These are phyloP conservation scores for Heliconius ismenius DNA, from an alignment of 2,888 invertebrate species.

Conservation along the genomic window DNA sequence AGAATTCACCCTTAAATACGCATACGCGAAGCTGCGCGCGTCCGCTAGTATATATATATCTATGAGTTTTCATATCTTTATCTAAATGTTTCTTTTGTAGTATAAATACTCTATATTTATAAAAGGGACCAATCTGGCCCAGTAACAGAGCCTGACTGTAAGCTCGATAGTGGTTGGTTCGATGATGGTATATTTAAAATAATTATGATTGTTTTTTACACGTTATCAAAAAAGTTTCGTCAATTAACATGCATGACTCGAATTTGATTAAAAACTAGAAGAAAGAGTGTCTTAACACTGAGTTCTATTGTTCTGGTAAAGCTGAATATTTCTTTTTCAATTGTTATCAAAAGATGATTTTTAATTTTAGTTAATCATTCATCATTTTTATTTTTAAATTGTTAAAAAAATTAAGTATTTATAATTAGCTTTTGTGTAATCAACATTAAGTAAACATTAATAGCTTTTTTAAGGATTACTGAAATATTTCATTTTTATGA, in stretches of 20 bases:
- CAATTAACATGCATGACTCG: too few relatives aligned
- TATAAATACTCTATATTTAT: not conserved
- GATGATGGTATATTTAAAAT: too few relatives aligned
- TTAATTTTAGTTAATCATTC: not conserved
- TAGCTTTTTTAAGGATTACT: conserved; percentile 3
- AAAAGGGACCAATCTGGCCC: not conserved
- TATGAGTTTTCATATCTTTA: not conserved
- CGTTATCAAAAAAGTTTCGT: not conserved
- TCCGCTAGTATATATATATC: too few relatives aligned
- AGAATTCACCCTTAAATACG: too few relatives aligned
- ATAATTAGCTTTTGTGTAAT: conserved; percentile 5
- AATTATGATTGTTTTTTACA: too few relatives aligned
- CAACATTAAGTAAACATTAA: not conserved
- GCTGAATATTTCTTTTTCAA: too few relatives aligned
- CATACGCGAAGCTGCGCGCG: too few relatives aligned
- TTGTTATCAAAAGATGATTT: not conserved
- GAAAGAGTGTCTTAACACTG: too few relatives aligned
- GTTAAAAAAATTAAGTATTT: not conserved
- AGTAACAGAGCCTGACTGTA: not conserved
- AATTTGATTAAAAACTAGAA: too few relatives aligned
- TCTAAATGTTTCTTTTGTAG: not conserved
- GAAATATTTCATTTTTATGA: conserved; percentile 15
- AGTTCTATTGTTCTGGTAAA: too few relatives aligned
- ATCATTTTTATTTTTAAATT: not conserved
- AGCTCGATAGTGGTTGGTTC: not conserved